Conservation (phyloP, 2,797 vertebrate species). For the Crypturellus tataupa region DNA sequence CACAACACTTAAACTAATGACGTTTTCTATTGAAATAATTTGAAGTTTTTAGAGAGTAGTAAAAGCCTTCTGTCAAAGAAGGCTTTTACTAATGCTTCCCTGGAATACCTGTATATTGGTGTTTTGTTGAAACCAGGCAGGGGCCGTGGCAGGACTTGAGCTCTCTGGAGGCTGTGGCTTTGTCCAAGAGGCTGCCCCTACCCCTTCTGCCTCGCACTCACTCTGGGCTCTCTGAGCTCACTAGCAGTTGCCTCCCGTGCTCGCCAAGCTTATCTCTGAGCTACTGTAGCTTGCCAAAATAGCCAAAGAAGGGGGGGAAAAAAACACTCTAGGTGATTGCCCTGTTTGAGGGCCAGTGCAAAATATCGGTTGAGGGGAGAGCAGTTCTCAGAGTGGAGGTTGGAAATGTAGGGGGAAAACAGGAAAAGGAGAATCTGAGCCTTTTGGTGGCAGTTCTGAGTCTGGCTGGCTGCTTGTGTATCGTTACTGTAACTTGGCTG, state of each 20-base stretch:
- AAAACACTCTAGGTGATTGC: not conserved
- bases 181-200: not conserved
- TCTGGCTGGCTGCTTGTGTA: not conserved
- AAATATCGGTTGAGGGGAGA: not conserved
- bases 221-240: not conserved
- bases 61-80: not conserved
- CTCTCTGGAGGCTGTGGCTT: not conserved
- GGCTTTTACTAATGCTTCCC: not conserved
- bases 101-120: not conserved
- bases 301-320: not conserved
- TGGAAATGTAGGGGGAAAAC: not conserved
- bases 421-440: not conserved
- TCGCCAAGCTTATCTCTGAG: not conserved
- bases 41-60: not conserved
- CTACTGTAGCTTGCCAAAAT: not conserved
- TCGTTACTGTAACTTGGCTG: slow-evolving; percentile 3
- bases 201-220: not conserved
- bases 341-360: not conserved
- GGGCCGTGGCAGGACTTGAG: not conserved
- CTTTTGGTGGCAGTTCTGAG: not conserved
- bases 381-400: not conserved
- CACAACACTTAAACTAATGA: not conserved
- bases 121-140: fast-evolving
- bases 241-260: not conserved
- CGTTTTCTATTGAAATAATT: not conserved